Evolutionary conservation across 2,888 invertebrate genomes (phyloP).

Genomic region (Mythimna loreyi): DNA sequence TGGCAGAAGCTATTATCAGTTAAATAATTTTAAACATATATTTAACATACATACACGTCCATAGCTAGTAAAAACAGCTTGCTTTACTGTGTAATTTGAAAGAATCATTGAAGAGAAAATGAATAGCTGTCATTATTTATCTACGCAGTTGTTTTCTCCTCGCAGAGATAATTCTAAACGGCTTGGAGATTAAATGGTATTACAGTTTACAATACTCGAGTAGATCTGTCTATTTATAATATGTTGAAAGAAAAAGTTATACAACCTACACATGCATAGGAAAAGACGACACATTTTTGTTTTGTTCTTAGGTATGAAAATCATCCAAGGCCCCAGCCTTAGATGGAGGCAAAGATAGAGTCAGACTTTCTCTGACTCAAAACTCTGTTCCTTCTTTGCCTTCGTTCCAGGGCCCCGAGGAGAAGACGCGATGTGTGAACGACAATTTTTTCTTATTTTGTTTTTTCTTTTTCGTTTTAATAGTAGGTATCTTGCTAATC

Average conservation of each 20-base stretch:
- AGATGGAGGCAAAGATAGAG: too few relatives aligned
- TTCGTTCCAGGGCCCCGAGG: too few relatives aligned
- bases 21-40: background rate
- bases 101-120: conserved; percentile 53
- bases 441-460: too few relatives aligned
- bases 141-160: conserved; percentile 40
- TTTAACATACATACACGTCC: conserved; percentile 19
- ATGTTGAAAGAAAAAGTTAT: conserved; percentile 3
- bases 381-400: too few relatives aligned
- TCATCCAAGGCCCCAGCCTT: too few relatives aligned
- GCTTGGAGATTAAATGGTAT: conserved; percentile 19
- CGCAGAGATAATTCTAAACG: conserved; percentile 13
- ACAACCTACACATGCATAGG: too few relatives aligned
- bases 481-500: too few relatives aligned
- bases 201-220: conserved; percentile 12
- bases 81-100: conserved; percentile 35
- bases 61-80: conserved; percentile 23
- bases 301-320: too few relatives aligned
- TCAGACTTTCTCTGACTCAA: too few relatives aligned
- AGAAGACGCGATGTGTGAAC: too few relatives aligned
- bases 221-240: background rate
- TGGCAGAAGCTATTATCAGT: background rate
- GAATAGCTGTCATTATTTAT: conserved; percentile 47
- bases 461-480: too few relatives aligned
- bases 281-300: too few relatives aligned